Evolutionary conservation across 2,888 invertebrate genomes (phyloP).

Genomic region (Alsophila aescularia): DNA sequence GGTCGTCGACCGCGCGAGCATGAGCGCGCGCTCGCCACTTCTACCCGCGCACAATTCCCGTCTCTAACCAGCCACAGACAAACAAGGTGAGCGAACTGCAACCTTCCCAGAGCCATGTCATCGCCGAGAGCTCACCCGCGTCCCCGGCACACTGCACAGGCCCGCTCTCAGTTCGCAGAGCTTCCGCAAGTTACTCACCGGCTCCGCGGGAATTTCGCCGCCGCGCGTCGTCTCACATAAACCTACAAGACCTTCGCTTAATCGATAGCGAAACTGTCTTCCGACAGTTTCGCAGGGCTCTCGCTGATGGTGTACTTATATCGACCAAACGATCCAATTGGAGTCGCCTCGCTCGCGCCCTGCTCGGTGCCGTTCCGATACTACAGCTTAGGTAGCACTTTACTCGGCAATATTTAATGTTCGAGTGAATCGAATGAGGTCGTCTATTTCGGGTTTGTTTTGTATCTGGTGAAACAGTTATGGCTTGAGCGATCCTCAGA

Average conservation of each 20-base stretch:
- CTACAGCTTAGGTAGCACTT: slow-evolving; percentile 24
- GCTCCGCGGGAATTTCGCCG: slow-evolving; percentile 2
- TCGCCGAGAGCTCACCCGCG: not conserved
- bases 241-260: slow-evolving; percentile 9
- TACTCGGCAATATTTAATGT: slow-evolving; percentile 26
- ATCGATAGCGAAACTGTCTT: slow-evolving; percentile 19
- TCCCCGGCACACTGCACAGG: too few species aligned
- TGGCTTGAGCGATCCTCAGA: slow-evolving; percentile 8
- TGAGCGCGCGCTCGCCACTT: slow-evolving; percentile 63
- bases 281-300: not conserved
- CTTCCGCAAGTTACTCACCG: not conserved
- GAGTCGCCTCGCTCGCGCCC: slow-evolving; percentile 6
- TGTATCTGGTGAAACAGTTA: slow-evolving; percentile 30
- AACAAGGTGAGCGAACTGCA: slow-evolving; percentile 59
- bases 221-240: not conserved
- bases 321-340: slow-evolving; percentile 21
- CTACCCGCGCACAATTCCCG: slow-evolving; percentile 51
- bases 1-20: slow-evolving; percentile 78
- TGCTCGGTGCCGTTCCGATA: slow-evolving; percentile 15
- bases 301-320: not conserved
- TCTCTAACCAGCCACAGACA: slow-evolving; percentile 42
- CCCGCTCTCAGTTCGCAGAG: too few species aligned
- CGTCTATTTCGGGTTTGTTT: slow-evolving; percentile 32
- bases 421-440: slow-evolving; percentile 29
- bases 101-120: slow-evolving; percentile 5